Base-by-base conservation (phyloP, 2,888 invertebrate species). In the Deilephila elpenor region DNA sequence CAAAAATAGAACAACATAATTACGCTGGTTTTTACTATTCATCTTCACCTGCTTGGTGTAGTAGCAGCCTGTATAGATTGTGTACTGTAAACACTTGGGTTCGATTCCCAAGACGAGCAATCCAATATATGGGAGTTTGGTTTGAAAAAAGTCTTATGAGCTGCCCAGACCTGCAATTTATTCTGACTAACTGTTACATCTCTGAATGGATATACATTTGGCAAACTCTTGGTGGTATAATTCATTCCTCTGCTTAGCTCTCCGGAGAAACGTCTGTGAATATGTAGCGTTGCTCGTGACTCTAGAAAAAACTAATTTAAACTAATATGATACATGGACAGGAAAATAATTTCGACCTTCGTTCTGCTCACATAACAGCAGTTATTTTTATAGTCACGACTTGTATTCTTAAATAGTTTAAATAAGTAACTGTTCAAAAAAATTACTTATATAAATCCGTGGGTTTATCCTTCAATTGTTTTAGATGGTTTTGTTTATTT, bases 291-390 rank as follows among this genome's bases (percentile, higher is more conserved):
- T n/a, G 6, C 3, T 56, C 14, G 14, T 56, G 19, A 53, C 11
- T 44, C 14, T 44, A 44, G 44, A 44, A 44, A 37, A 44, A 44
- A 11, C 20, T 20, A 25, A n/a, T n/a, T 20, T 4, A 59, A 6
- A 11, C 11, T 64, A 20, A 4, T 44, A 64, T 7, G 37, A n/a
- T 67, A 25, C 14, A 25, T 51, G 51, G n/a, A 67, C 67, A 67
- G 67, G 67, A 67, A 67, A 67, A 67, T 64, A 14, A 44, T 25
- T 51, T 44, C 25, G 44, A 25, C 25, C 67, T 25, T 67, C 17
- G 25, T 67, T 67, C 44, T 51, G 25, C 7, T 25, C 17, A 51
- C 44, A 25, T 8, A 25, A 17, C 44, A 51, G 51, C 25, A 67
- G 67, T 51, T 51, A 67, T 67, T 67, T 7, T 25, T 67, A 51